Percentiles rank a stretch among this genome's conserved stretches.
phyloP scores from a whole-genome alignment of 1,140 invertebrate species.

The Cecropterus lyciades region DNA sequence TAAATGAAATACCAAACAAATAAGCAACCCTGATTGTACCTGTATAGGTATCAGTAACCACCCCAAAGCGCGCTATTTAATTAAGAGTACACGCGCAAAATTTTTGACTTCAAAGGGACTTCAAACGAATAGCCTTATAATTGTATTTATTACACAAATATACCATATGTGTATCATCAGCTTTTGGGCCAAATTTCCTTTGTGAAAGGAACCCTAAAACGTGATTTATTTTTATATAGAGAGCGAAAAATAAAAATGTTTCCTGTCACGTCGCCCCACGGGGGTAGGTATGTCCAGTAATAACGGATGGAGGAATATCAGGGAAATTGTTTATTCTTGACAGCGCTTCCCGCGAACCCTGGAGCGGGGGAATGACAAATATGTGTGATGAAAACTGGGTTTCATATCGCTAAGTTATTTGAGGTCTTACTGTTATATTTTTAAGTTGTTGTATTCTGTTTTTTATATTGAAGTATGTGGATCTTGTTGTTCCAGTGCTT shows the following conservation, averaged over 20 bases:
- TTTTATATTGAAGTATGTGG: background rate
- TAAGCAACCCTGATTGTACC: too few species aligned
- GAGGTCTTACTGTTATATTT: background rate
- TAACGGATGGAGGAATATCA: background rate
- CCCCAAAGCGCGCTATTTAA: too few species aligned
- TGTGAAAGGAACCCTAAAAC: background rate
- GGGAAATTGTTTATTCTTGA: slow-evolving; percentile 5
- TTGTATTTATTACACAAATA: too few species aligned
- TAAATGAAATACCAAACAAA: too few species aligned
- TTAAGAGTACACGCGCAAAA: too few species aligned
- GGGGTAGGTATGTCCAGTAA: slow-evolving; percentile 4
- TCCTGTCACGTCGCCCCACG: background rate
- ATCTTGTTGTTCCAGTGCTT: background rate
- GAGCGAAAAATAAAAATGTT: slow-evolving; percentile 1
- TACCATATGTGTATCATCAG: too few species aligned
- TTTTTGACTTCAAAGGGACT: too few species aligned
- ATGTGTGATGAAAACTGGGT: background rate
- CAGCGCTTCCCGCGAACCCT: background rate
- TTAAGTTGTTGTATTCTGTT: background rate
- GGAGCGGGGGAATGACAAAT: background rate
- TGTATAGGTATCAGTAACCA: too few species aligned
- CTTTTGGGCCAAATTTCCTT: too few species aligned
- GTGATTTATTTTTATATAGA: slow-evolving; percentile 1
- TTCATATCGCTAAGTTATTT: background rate
- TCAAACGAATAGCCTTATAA: too few species aligned